Evolutionary conservation across 2,888 invertebrate species (phyloP), one percentile per base, ranked within the genome.

Genomic region (Matsumyia berberina): DNA sequence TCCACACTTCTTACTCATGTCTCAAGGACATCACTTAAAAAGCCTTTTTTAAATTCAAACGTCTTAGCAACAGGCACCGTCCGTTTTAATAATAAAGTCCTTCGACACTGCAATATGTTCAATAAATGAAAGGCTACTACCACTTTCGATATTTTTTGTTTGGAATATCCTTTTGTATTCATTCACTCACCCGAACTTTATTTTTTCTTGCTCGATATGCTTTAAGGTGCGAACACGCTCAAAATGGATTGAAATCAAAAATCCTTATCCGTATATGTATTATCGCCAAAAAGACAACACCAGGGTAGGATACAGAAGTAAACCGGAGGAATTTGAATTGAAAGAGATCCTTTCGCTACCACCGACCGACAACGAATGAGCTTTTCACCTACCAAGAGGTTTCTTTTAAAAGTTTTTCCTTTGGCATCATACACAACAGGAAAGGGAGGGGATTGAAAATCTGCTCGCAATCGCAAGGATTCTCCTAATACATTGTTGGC

Each of bases 351-450:
- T 85, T 76, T 58, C 80, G 70, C 33, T 66, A 69, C 74, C 58
- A 64, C 31, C 51, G 85, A 76, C 85, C 53, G 70, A 37, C 80
- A 66, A 76, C 67, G 86, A 86, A 86, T 86, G 86, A 86, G 86
- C 86, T 86, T 86, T 86, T 35, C 12, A 72, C 33, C 66, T 60
- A 62, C 60, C 17, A 67, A 42, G 70, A 81, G 49, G 49, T 35
- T 67, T 51, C 66, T 81, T 86, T 67, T 81, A 67, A 86, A 81
- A 77, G 76, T 49, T 77, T 70, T 35, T 44, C 6, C 12, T 39
- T 9, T 24, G 44, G n/a, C 35, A 42, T 33, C 29, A 39, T 58
- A 70, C 15, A 60, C 60, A 49, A 46, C 46, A 60, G 4, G 37
- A 53, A 35, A 33, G n/a, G 3, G 39, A 67, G 44, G 39, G 15